Evolutionary conservation across 1,140 invertebrate species (phyloP).

Genomic region (Drosophila sechellia): DNA sequence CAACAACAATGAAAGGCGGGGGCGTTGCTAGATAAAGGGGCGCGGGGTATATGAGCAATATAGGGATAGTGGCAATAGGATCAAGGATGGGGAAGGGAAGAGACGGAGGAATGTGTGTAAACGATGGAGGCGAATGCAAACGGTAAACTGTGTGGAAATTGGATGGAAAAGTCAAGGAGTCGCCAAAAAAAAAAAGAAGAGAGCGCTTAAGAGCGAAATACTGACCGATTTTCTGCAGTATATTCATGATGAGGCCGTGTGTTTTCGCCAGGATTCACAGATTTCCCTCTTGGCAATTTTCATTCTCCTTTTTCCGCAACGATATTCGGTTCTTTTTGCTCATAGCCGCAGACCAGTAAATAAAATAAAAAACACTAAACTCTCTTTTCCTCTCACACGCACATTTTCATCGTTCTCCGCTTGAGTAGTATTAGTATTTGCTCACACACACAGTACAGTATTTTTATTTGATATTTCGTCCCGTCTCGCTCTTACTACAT

Average conservation of each 20-base stretch:
- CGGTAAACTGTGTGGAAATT: slow-evolving; percentile 34
- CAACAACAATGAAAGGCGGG: slow-evolving; percentile 2
- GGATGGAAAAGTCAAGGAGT: slow-evolving; percentile 25
- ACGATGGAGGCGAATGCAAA: slow-evolving; percentile 22
- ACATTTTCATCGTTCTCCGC: slow-evolving; percentile 7
- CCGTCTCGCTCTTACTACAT: slow-evolving; percentile 11
- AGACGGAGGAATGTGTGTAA: slow-evolving; percentile 5
- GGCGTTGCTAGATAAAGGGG: background rate
- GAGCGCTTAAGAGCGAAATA: slow-evolving; percentile 33
- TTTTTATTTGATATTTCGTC: slow-evolving; percentile 9
- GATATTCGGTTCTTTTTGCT: background rate
- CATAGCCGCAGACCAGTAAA: background rate
- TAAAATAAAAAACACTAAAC: background rate
- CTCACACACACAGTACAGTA: slow-evolving; percentile 26
- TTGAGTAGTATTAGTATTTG: slow-evolving; percentile 5
- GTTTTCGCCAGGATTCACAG: slow-evolving; percentile 25
- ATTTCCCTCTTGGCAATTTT: slow-evolving; percentile 8
- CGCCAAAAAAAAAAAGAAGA: slow-evolving; percentile 9
- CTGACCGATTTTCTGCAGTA: slow-evolving; percentile 71
- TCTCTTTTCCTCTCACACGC: slow-evolving; percentile 6
- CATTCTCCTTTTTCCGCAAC: slow-evolving; percentile 19
- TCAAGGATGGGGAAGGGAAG: too few relatives aligned
- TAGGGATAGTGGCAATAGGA: background rate
- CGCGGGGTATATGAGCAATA: background rate
- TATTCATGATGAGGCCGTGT: slow-evolving; percentile 56